These are phyloP conservation scores for Malurus melanocephalus DNA, from an alignment of 2,113 vertebrate species.

Conservation along the genomic window DNA sequence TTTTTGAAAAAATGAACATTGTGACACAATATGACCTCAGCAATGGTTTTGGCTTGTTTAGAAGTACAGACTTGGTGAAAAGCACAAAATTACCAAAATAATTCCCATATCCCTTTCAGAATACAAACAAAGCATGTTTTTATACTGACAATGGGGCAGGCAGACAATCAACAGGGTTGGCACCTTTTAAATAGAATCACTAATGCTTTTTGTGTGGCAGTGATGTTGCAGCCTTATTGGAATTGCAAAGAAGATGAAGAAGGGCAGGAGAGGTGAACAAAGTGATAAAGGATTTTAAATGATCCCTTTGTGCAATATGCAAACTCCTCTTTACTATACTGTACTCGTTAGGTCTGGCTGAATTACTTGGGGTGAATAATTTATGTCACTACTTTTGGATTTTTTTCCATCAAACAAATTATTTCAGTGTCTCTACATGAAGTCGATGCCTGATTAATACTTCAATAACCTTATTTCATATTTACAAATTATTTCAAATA, in stretches of 20 bases:
- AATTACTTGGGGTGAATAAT: conserved; percentile 6
- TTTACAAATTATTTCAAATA: not conserved
- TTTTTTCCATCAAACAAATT: not conserved
- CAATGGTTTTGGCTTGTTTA: not conserved
- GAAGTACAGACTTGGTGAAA: not conserved
- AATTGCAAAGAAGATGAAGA: conserved; percentile 45
- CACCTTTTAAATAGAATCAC: conserved; percentile 39
- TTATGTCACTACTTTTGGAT: not conserved
- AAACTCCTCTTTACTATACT: not conserved
- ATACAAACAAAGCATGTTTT: not conserved
- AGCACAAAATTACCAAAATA: not conserved
- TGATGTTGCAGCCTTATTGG: conserved; percentile 23
- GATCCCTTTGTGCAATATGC: conserved; percentile 24
- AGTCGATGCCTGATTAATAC: not conserved
- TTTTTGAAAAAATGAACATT: not conserved
- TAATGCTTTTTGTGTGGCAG: conserved; percentile 32
- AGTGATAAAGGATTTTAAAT: conserved; percentile 30
- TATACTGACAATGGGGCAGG: not conserved
- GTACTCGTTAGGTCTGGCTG: not conserved
- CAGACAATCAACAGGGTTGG: conserved; percentile 18
- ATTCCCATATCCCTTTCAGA: not conserved
- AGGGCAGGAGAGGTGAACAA: conserved; percentile 23
- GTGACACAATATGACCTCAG: not conserved
- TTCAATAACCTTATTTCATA: not conserved
- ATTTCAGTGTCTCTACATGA: not conserved